Evolutionary conservation across 1,140 invertebrate species (phyloP).

Genomic region (Halesus radiatus): DNA sequence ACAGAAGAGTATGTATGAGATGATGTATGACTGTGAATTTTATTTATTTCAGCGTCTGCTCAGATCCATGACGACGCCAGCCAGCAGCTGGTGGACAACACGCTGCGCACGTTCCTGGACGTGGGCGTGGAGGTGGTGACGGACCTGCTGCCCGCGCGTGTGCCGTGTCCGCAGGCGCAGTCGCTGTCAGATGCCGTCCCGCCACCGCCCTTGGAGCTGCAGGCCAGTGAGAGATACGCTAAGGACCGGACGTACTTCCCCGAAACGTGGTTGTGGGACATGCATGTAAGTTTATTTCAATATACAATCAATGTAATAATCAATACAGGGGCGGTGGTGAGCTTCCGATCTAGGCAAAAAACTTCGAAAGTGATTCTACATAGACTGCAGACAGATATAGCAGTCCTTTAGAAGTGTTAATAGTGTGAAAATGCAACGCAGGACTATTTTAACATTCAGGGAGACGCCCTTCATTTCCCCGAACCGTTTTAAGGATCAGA

Average conservation of each 20-base stretch:
- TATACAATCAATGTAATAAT: no score
- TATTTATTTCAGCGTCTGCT: conserved; percentile 22
- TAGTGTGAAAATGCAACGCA: no score
- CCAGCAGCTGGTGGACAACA: conserved; percentile 30
- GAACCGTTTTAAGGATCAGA: no score
- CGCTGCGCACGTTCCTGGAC: conserved; percentile 41
- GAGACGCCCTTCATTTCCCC: no score
- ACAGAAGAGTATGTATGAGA: no score
- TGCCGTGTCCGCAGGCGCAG: conserved; percentile 38
- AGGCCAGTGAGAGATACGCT: background rate
- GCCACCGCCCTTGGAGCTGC: background rate
- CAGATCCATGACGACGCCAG: background rate
- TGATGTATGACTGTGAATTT: no score
- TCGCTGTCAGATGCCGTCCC: background rate
- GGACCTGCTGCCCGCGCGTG: conserved; percentile 41
- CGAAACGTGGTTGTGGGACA: conserved; percentile 78
- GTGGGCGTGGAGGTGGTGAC: conserved; percentile 47
- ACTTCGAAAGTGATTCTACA: no score
- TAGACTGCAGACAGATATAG: no score
- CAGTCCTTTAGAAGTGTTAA: no score
- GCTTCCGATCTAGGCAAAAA: no score
- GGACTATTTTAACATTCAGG: no score
- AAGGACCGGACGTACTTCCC: conserved; percentile 72
- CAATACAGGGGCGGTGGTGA: no score
- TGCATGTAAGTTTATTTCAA: background rate